Percentiles rank a stretch among this genome's conserved stretches.
Conservation (phyloP, 2,113 vertebrate species). For the Alexandromys fortis region DNA sequence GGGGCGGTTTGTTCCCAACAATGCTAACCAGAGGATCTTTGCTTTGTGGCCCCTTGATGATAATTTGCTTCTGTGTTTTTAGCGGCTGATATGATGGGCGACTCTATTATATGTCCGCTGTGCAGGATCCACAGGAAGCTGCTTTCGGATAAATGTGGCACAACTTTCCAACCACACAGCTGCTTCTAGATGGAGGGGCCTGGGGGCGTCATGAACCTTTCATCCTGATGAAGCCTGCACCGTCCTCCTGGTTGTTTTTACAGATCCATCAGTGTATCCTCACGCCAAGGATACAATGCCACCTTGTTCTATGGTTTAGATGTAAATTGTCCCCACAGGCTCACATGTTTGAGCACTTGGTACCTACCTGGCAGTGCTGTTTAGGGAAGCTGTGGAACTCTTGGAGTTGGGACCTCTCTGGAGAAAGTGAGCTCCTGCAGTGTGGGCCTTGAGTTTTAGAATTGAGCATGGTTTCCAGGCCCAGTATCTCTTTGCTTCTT, state of each 20-base stretch:
- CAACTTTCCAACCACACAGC: background rate
- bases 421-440: background rate
- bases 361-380: background rate
- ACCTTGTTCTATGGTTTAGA: background rate
- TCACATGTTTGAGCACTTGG: background rate
- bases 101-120: background rate
- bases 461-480: background rate
- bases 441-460: background rate
- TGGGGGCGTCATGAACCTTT: background rate
- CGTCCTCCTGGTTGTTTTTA: background rate
- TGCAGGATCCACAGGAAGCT: background rate
- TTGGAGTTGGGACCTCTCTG: background rate
- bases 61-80: slow-evolving; percentile 32
- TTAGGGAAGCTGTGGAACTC: background rate
- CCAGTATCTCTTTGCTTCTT: background rate
- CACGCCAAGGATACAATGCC: background rate
- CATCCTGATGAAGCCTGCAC: background rate
- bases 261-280: background rate
- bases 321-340: background rate
- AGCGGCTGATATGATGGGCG: background rate
- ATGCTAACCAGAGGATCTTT: background rate
- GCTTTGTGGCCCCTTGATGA: background rate
- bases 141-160: background rate
- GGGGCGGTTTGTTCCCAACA: background rate
- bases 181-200: background rate